Evolutionary conservation across 2,113 vertebrate species (phyloP), one percentile per base, ranked within the genome.

Genomic region (Gallinago media): DNA sequence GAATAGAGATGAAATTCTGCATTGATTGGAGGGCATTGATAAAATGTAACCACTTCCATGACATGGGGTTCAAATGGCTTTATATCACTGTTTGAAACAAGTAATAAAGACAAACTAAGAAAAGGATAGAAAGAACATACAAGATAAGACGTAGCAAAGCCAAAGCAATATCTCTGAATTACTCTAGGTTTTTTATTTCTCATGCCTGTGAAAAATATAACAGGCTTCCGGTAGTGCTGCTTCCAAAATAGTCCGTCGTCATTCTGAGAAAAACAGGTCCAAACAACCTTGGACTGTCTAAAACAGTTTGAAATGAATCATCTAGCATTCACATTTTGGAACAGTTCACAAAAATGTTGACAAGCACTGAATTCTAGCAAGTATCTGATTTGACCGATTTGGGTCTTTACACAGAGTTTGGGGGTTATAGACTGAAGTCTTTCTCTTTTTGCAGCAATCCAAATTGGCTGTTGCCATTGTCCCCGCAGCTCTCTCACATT

Each of bases 221-320:
- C 31, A 73, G 75, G 32, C 47, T 93, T 93, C 73, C 46, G 46
- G 23, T 72, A 70, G 42, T 68, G 42, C 6, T 85, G 12, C 20
- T 93, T 93, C 46, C 75, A 85, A 93, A 88, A 75, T 83, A 61
- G 20, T 95, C 46, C 1, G 1, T 88, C 3, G 3, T 78, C 66
- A 82, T 93, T 94, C 29, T 78, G 52, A 93, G 54, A 62, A 72
- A 95, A 95, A 91, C 46, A 90, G 56, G 40, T 93, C 36, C 27
- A 62, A 74, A 76, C 36, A 88, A 86, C 46, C 76, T 95, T 91
- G 56, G 77, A 59, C 62, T 92, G 63, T 92, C 40, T 91, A 81
- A 92, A 92, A 1, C 8, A 77, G 50, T 78, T 94, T 84, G 47
- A 87, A 94, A 86, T 75, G 3, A 86, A 75, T 92, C 73, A 92